Base-by-base conservation (phyloP, 2,113 vertebrate genomes). In the Dinomys branickii region DNA sequence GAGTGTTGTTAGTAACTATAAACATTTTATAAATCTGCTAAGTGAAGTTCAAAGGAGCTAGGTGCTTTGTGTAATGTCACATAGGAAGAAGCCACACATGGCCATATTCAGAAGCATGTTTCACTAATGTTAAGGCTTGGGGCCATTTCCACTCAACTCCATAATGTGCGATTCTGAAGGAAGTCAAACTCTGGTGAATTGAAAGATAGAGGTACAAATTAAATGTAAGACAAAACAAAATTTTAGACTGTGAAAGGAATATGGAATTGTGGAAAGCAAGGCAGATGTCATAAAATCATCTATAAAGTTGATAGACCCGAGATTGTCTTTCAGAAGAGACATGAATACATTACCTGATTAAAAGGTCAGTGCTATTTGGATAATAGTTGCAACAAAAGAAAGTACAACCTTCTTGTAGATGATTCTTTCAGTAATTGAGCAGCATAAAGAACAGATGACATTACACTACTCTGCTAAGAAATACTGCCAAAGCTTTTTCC, bases 351-450 rank as follows among this genome's bases (percentile, higher is more conserved):
- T 2, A 19, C 26, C 26, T 87, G 24, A 88, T 88, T 75, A 50
- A 61, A 94, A 26, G 5, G 24, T 91, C 50, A 87, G 13, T 35
- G 1, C 28, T 91, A 38, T 10, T 35, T 65, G 24, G 7, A 77
- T n/a, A 88, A 63, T 69, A 92, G 96, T 84, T 87, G 71, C 8
- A 89, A 73, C 1, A 56, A 81, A 92, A 47, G 22, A 61, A 91
- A 75, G 50, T 4, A 52, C 63, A 84, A 35, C 4, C 16, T 90
- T 81, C 2, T 81, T 90, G 71, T 26, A 75, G 24, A 67, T 78
- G 28, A 11, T 81, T 94, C 20, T 47, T 7, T 88, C 38, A 54
- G 20, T n/a, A 73, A 2, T 47, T 77, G 33, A 83, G 44, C 44
- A 75, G 1, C 33, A 94, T 22, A 38, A 54, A 58, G 17, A 71